phyloP scores from a whole-genome alignment of 2,113 vertebrate species.

The Hydrolagus affinis region DNA sequence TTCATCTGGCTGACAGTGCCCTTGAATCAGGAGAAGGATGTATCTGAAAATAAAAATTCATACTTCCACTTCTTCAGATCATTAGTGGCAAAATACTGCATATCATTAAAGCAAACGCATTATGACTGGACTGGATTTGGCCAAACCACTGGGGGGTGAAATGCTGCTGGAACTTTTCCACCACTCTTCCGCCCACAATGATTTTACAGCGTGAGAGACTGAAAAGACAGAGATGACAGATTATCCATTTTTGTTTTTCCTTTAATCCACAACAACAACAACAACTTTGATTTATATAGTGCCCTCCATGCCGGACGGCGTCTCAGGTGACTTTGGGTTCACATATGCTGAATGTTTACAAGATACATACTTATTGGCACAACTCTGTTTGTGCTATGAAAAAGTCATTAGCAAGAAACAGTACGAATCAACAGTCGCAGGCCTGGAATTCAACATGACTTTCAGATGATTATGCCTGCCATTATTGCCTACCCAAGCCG shows the following conservation, averaged over 20 bases:
- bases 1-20: background rate
- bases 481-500: too few relatives aligned
- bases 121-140: slow-evolving; percentile 7
- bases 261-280: too few relatives aligned
- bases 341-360: background rate
- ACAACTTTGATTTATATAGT: too few relatives aligned
- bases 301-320: too few relatives aligned
- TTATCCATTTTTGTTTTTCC: slow-evolving; percentile 3
- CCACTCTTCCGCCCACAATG: background rate
- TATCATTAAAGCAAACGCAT: slow-evolving; percentile 12
- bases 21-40: slow-evolving; percentile 22
- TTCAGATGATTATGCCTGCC: too few relatives aligned
- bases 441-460: too few relatives aligned
- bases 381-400: too few relatives aligned
- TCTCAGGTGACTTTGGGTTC: background rate
- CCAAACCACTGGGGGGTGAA: slow-evolving; percentile 6
- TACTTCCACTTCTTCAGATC: background rate
- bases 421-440: too few relatives aligned
- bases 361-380: too few relatives aligned
- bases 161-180: background rate
- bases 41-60: slow-evolving; percentile 27
- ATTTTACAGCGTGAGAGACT: background rate
- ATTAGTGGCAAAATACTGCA: background rate
- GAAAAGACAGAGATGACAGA: background rate
- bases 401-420: too few relatives aligned